These are phyloP conservation scores for Morus bassanus DNA, from an alignment of 2,797 vertebrate species.

Conservation along the genomic window DNA sequence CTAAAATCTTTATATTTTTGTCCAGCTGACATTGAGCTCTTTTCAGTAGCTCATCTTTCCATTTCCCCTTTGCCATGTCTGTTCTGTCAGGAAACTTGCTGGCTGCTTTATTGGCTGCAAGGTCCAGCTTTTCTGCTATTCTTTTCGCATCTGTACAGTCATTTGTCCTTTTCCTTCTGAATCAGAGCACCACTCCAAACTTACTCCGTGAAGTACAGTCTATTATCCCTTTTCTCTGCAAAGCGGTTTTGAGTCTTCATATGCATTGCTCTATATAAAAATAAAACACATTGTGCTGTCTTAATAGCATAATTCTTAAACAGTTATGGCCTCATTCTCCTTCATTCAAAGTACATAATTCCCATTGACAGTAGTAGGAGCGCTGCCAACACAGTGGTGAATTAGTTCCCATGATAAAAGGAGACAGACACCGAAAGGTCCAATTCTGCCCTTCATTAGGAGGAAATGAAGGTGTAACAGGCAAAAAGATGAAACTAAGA, in stretches of 20 bases:
- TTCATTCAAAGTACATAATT: constrained; percentile 36
- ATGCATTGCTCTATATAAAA: constrained; percentile 19
- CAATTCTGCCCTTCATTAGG: constrained; percentile 1
- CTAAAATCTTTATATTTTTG: not conserved
- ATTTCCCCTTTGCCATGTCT: not conserved
- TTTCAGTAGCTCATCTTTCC: not conserved
- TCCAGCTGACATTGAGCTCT: not conserved
- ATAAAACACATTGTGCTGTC: constrained; percentile 39
- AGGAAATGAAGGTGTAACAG: not conserved
- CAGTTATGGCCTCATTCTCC: constrained; percentile 50
- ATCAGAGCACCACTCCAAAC: constrained; percentile 20
- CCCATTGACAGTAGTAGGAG: constrained; percentile 44
- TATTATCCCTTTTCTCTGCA: constrained; percentile 17
- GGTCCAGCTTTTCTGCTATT: constrained; percentile 11
- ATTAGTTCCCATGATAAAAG: constrained; percentile 17
- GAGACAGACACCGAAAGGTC: not conserved
- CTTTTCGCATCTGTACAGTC: not conserved
- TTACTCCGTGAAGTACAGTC: not conserved
- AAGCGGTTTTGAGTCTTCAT: constrained; percentile 27
- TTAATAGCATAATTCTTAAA: constrained; percentile 60
- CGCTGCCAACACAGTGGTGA: constrained; percentile 24
- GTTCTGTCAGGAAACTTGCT: not conserved
- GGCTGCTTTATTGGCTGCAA: constrained; percentile 3
- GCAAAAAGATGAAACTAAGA: not conserved
- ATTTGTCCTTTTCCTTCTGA: constrained; percentile 49